Percentiles rank a stretch among this genome's conserved stretches.
Conservation (phyloP, 2,888 invertebrate genomes). For the Drosophila tanythrix region DNA sequence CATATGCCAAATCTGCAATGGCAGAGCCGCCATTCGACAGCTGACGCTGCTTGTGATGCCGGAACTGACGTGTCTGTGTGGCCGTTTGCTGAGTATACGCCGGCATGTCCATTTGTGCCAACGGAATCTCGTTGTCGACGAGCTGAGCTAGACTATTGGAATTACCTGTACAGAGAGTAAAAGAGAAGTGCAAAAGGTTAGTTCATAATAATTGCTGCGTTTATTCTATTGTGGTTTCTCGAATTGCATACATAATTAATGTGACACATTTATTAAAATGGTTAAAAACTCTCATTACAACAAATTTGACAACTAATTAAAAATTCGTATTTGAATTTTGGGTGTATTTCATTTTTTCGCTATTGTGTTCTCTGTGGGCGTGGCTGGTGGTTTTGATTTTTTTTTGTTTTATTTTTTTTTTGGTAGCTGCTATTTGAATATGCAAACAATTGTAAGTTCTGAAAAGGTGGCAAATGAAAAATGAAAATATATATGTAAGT, state of each 20-base stretch:
- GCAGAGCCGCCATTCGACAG: slow-evolving; percentile 52
- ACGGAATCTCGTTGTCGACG: slow-evolving; percentile 88
- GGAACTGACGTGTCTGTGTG: slow-evolving; percentile 71
- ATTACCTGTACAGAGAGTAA: slow-evolving; percentile 86
- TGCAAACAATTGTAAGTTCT: slow-evolving; percentile 72
- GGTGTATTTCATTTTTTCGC: slow-evolving; percentile 37
- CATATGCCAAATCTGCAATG: slow-evolving; percentile 54
- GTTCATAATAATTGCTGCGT: slow-evolving; percentile 34
- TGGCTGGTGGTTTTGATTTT: slow-evolving; percentile 41
- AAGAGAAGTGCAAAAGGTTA: slow-evolving; percentile 52
- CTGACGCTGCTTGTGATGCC: slow-evolving; percentile 81
- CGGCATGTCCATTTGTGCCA: slow-evolving; percentile 85
- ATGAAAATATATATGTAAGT: slow-evolving; percentile 37
- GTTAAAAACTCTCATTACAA: slow-evolving; percentile 76
- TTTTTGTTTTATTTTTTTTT: slow-evolving; percentile 20
- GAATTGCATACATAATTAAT: slow-evolving; percentile 61
- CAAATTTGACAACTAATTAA: slow-evolving; percentile 78
- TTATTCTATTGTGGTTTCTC: slow-evolving; percentile 22
- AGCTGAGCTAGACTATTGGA: slow-evolving; percentile 89
- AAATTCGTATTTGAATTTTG: slow-evolving; percentile 67
- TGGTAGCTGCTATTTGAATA: slow-evolving; percentile 52
- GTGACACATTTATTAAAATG: slow-evolving; percentile 66
- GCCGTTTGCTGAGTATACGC: slow-evolving; percentile 68
- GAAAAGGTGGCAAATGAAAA: slow-evolving; percentile 67
- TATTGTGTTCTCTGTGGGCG: slow-evolving; percentile 32